phyloP scores from a whole-genome alignment of 2,113 vertebrate species.

The Stegostoma tigrinum region DNA sequence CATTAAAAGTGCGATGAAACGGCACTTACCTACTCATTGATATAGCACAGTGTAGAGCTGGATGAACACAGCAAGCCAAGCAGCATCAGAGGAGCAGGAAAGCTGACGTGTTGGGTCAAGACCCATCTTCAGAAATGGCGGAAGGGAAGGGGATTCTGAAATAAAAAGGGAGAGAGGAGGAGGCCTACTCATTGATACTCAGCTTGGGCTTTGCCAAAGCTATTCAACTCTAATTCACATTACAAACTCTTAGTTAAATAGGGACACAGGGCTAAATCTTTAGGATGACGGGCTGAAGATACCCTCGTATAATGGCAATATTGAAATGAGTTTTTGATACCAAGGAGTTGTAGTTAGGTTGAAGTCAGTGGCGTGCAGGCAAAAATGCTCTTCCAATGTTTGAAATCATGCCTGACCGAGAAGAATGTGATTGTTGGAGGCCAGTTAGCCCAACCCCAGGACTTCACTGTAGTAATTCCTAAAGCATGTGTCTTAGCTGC shows the following conservation, averaged over 20 bases:
- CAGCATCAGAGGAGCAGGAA: too few relatives aligned
- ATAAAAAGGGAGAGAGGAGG: too few relatives aligned
- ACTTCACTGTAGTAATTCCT: background rate
- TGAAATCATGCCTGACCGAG: background rate
- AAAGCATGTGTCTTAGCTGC: background rate
- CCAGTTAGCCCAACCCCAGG: background rate
- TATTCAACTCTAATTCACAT: background rate
- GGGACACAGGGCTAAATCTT: background rate
- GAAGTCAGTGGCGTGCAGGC: background rate
- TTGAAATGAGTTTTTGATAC: background rate
- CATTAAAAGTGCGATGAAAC: background rate
- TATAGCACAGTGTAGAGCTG: background rate
- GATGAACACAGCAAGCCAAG: too few relatives aligned
- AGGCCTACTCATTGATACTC: background rate
- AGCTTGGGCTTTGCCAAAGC: background rate
- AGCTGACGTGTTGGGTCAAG: too few relatives aligned
- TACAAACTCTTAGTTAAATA: background rate
- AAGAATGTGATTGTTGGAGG: background rate
- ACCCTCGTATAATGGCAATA: background rate
- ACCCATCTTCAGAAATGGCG: too few relatives aligned
- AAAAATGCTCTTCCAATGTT: background rate
- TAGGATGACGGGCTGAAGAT: background rate
- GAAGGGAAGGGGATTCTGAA: too few relatives aligned
- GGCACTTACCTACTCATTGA: background rate
- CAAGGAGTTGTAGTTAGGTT: background rate